phyloP scores from a whole-genome alignment of 2,888 invertebrate genomes.

The Ennomos fuscantarius region DNA sequence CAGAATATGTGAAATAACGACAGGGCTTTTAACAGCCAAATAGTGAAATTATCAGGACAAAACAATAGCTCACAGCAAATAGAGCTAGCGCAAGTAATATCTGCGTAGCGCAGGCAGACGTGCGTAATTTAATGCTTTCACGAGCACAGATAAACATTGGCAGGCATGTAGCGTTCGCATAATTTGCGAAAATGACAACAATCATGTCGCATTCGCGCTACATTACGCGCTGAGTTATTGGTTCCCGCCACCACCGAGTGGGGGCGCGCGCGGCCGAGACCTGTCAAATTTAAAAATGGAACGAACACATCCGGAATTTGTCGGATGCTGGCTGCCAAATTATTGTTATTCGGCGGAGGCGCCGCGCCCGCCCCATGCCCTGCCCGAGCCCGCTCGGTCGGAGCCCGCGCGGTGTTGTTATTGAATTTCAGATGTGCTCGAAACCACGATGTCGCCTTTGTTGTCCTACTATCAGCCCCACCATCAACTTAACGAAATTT shows the following conservation, averaged over 20 bases:
- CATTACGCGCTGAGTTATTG: conserved; percentile 77
- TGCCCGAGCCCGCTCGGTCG: conserved; percentile 44
- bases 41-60: conserved; percentile 22
- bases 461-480: conserved; percentile 42
- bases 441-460: conserved; percentile 58
- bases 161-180: conserved; percentile 74
- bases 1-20: too few species aligned
- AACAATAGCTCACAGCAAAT: conserved; percentile 35
- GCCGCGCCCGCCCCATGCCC: conserved; percentile 54
- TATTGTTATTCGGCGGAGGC: conserved; percentile 79
- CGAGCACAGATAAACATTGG: conserved; percentile 77
- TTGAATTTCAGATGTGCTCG: conserved; percentile 75
- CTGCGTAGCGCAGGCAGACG: conserved; percentile 53
- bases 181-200: conserved; percentile 82
- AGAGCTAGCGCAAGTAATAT: conserved; percentile 61
- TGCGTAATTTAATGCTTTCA: conserved; percentile 75
- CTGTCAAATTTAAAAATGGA: conserved; percentile 84
- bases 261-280: conserved; percentile 57
- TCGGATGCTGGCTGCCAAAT: conserved; percentile 80
- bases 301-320: conserved; percentile 78
- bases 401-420: conserved; percentile 65
- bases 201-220: conserved; percentile 75
- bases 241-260: conserved; percentile 47
- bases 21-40: conserved; percentile 41
- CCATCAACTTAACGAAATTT: conserved; percentile 46